Evolutionary conservation across 2,888 invertebrate genomes (phyloP).

Genomic region (Podabrus alpinus): DNA sequence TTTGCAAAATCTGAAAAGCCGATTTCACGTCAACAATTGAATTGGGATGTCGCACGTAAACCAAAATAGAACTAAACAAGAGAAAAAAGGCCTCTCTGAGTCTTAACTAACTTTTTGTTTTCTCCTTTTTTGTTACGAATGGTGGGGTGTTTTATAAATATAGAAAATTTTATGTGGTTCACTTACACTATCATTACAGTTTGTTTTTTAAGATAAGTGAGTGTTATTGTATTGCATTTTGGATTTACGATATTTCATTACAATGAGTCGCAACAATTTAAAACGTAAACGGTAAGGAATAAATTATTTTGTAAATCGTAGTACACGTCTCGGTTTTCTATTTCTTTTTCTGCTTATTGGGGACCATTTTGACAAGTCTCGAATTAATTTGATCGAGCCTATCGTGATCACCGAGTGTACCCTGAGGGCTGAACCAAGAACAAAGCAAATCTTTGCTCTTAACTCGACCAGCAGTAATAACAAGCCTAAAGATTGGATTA

Average conservation of each 20-base stretch:
- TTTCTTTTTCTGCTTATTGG: neutral
- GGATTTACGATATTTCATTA: neutral
- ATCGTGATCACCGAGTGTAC: neutral
- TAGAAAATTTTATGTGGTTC: constrained; percentile 17
- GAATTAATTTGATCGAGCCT: neutral
- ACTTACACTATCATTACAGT: constrained; percentile 10
- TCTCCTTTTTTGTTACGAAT: constrained; percentile 6
- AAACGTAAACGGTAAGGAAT: constrained; percentile 25
- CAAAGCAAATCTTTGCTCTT: neutral
- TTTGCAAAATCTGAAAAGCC: neutral
- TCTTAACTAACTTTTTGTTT: constrained; percentile 34
- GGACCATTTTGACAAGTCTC: neutral
- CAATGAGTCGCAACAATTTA: neutral
- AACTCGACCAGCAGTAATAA: no score
- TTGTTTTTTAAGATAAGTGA: constrained; percentile 6
- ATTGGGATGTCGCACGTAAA: constrained; percentile 5
- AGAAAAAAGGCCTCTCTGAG: constrained; percentile 31
- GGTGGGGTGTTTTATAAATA: constrained; percentile 45
- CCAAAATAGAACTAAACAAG: constrained; percentile 31
- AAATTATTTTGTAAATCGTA: no score
- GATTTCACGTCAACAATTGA: neutral
- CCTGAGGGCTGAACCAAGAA: neutral
- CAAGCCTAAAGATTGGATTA: no score
- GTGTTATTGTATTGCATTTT: constrained; percentile 8
- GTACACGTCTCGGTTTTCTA: neutral